Base-by-base conservation (phyloP, 1,140 invertebrate species). In the Drosophila melanica region DNA sequence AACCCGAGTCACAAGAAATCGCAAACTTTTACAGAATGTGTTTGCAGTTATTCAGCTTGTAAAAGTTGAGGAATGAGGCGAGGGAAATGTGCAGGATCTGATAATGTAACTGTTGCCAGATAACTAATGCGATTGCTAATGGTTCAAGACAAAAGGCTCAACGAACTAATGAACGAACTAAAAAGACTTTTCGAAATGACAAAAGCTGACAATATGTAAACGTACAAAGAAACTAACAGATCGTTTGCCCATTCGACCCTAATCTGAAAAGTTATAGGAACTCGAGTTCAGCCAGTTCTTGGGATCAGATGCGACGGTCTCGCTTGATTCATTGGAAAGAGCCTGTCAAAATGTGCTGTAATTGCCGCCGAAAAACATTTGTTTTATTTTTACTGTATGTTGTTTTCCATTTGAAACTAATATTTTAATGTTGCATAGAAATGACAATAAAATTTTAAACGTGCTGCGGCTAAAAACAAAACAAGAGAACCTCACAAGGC, bases 381-480 rank as follows among this genome's bases (percentile, higher is more conserved):
- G 62, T 76, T 76, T 76, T 75, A 66, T 75, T 77, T 75, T 77
- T 75, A 70, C 54, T 42, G 23, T 59, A 16, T 33, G n/a, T 47
- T 37, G 48, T 50, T 62, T 66, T 44, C 62, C 45, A 39, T 37
- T 37, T 33, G 73, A 76, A 78, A 78, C 76, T 78, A 78, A 78
- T 76, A 78, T 75, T 76, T 72, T 71, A 76, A 76, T 76, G 73
- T 78, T 63, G 73, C 76, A 62, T 63, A 30, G 44, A 48, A 47
- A 66, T 39, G 73, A 64, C 73, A 76, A 63, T 67, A 66, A 41
- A 73, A 68, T 30, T 16, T 23, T 30, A 41, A 57, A 53, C 55
- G 39, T 72, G 68, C 47, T 68, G 57, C 30, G 48, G 48, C 37
- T 2, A 20, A 27, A 48, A 14, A 14, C 39, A 27, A 48, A 14